phyloP scores from a whole-genome alignment of 2,888 invertebrate genomes.

The Pseudolycoriella hygida region DNA sequence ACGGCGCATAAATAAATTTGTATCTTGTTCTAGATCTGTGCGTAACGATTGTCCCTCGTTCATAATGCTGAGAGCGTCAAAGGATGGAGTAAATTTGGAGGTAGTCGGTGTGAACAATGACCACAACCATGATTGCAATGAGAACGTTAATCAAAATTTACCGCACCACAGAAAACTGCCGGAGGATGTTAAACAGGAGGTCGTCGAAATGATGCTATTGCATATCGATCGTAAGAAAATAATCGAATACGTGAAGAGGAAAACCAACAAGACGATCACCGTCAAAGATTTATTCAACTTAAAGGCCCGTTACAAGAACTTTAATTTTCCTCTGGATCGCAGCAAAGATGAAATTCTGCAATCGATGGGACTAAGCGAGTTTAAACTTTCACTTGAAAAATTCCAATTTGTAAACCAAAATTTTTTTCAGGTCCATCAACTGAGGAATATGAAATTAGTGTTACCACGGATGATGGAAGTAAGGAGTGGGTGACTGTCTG shows the following conservation, averaged over 20 bases:
- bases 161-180: conserved; percentile 26
- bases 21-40: conserved; percentile 18
- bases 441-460: too few species aligned
- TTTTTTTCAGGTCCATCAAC: background rate
- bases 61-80: conserved; percentile 28
- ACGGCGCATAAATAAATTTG: background rate
- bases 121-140: conserved; percentile 30
- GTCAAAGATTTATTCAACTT: conserved; percentile 10
- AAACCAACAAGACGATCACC: conserved; percentile 9
- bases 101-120: conserved; percentile 30
- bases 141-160: conserved; percentile 24
- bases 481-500: too few species aligned
- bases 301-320: background rate
- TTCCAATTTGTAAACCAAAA: background rate
- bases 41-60: conserved; percentile 29
- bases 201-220: conserved; percentile 15
- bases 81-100: conserved; percentile 28
- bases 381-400: background rate
- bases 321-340: too few species aligned
- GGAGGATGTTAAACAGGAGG: conserved; percentile 8
- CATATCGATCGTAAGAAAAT: conserved; percentile 11
- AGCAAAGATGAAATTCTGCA: too few species aligned
- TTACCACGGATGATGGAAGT: too few species aligned
- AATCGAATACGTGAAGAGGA: conserved; percentile 10
- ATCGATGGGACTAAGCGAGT: background rate